Percentiles rank a stretch among this genome's conserved stretches.
These are phyloP conservation scores for Heterodera schachtii DNA, from an alignment of 1,140 invertebrate genomes.

Conservation along the genomic window DNA sequence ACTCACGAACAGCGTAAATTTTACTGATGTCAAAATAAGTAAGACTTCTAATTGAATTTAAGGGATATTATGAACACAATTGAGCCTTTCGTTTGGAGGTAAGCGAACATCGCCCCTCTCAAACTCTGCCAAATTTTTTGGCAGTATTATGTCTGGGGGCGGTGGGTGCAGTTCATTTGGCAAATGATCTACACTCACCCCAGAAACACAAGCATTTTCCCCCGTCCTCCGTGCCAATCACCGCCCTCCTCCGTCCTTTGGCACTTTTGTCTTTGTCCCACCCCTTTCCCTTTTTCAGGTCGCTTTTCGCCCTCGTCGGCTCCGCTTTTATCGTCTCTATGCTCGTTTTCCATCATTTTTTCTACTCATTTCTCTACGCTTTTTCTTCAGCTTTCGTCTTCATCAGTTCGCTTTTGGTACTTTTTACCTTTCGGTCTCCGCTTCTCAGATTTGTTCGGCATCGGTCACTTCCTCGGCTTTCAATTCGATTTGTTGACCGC, in stretches of 20 bases:
- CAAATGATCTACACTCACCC: too few relatives aligned
- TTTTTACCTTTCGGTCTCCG: neutral
- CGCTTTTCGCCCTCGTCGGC: conserved; percentile 29
- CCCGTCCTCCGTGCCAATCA: too few relatives aligned
- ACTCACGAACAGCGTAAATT: conserved; percentile 33
- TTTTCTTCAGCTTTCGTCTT: neutral
- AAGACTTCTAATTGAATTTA: too few relatives aligned
- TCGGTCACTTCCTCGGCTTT: conserved; percentile 28
- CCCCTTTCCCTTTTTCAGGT: conserved; percentile 25
- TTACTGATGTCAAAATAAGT: too few relatives aligned
- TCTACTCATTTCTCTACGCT: conserved; percentile 8
- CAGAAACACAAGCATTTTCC: too few relatives aligned
- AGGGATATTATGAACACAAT: conserved; percentile 41
- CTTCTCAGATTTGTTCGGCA: conserved; percentile 26
- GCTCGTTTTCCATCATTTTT: conserved; percentile 37
- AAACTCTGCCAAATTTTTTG: too few relatives aligned
- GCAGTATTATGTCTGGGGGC: too few relatives aligned
- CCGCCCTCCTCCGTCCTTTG: neutral
- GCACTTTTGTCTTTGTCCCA: neutral
- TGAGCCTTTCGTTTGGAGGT: conserved; percentile 26
- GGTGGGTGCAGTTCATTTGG: too few relatives aligned
- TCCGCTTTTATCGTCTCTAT: conserved; percentile 34
- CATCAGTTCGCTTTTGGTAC: neutral
- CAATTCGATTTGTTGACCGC: conserved; percentile 35
- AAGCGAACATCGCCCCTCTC: too few relatives aligned